Evolutionary conservation across 2,797 vertebrate species (phyloP).

Genomic region (Catharus ustulatus): DNA sequence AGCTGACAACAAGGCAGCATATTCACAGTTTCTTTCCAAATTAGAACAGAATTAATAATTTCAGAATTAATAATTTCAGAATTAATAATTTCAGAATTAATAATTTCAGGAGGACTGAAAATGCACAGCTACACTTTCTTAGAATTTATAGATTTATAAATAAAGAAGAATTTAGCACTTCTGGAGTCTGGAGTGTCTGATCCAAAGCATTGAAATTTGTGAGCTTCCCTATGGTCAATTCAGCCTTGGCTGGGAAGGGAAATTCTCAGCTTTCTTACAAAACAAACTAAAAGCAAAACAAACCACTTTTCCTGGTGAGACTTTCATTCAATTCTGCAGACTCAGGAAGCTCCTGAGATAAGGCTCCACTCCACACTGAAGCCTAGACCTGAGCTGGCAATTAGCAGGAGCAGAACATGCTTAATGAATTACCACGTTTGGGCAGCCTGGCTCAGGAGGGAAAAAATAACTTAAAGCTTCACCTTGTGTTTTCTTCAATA

Average conservation of each 20-base stretch:
- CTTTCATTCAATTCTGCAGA: constrained; percentile 69
- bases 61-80: not conserved
- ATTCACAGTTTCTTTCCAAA: not conserved
- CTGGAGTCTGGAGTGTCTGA: not conserved
- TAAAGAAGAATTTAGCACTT: not conserved
- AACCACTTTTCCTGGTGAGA: constrained; percentile 70
- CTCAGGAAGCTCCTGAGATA: constrained; percentile 65
- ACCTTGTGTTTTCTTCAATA: not conserved
- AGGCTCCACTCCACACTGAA: not conserved
- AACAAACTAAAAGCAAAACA: constrained; percentile 67
- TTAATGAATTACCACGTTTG: not conserved
- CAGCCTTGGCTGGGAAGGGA: constrained; percentile 61
- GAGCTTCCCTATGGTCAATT: not conserved
- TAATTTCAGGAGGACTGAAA: not conserved
- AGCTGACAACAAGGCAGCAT: not conserved
- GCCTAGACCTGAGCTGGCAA: not conserved
- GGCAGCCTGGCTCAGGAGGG: not conserved
- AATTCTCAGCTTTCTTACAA: constrained; percentile 70
- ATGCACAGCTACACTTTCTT: not conserved
- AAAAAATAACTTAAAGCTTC: constrained; percentile 5
- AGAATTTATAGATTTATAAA: no score
- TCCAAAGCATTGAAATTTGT: not conserved
- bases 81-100: no score
- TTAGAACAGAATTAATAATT: not conserved
- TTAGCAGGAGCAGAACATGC: not conserved